Percentiles rank a stretch among this genome's conserved stretches.
Conservation (phyloP, 2,888 invertebrate species). For the Chironomus tentans region DNA sequence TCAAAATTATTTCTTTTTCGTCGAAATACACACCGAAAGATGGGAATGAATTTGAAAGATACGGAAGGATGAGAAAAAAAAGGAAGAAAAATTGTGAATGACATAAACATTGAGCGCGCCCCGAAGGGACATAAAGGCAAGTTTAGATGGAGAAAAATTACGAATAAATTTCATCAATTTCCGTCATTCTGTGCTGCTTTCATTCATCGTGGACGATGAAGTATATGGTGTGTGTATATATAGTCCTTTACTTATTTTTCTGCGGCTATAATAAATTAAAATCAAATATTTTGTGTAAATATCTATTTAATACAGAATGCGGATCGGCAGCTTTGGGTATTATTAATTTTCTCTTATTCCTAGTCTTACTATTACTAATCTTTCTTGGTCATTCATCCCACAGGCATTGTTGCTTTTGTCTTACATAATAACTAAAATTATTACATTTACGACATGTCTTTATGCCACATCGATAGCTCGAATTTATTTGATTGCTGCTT, state of each 20-base stretch:
- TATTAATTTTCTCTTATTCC: not conserved
- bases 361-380: not conserved
- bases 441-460: constrained; percentile 89
- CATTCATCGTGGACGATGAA: no score
- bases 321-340: not conserved
- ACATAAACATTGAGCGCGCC: constrained; percentile 5
- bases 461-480: constrained; percentile 87
- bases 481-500: constrained; percentile 40
- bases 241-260: not conserved
- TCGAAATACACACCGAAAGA: no score
- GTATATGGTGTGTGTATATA: no score
- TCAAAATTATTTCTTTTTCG: no score
- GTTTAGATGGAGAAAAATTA: constrained; percentile 1
- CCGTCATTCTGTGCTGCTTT: not conserved
- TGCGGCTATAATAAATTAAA: constrained; percentile 11
- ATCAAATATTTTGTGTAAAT: constrained; percentile 23
- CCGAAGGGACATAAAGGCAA: not conserved
- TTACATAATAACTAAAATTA: constrained; percentile 76
- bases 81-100: not conserved
- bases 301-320: constrained; percentile 19
- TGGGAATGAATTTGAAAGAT: not conserved
- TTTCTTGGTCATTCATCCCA: constrained; percentile 60
- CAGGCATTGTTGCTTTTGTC: constrained; percentile 71
- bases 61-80: not conserved
- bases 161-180: constrained; percentile 20